Evolutionary conservation across 1,140 invertebrate genomes (phyloP).

Genomic region (Trypoxylus dichotomus): DNA sequence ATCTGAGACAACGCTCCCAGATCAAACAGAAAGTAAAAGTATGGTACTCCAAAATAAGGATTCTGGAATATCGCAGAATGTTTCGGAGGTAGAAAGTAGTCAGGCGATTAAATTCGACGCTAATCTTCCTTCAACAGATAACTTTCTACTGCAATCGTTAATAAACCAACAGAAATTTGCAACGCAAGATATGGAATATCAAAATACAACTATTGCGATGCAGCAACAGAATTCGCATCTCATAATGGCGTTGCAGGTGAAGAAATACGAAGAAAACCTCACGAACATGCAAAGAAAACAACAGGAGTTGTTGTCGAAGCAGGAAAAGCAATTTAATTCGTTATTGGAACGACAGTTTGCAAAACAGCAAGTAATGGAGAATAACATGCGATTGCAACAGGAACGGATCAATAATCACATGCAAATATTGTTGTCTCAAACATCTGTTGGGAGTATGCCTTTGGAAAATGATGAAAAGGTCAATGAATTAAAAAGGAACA

Average conservation of each 20-base stretch:
- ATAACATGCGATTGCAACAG: constrained; percentile 56
- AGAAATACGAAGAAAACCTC: constrained; percentile 56
- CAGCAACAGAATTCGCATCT: constrained; percentile 58
- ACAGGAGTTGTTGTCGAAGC: constrained; percentile 52
- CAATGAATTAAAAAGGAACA: constrained; percentile 33
- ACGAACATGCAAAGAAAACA: constrained; percentile 56
- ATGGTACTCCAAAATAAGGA: background rate
- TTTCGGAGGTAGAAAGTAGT: constrained; percentile 16
- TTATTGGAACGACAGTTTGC: constrained; percentile 55
- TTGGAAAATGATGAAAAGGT: constrained; percentile 33
- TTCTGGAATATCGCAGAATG: constrained; percentile 5
- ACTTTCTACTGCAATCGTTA: constrained; percentile 19
- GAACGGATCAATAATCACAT: constrained; percentile 59
- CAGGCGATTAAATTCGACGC: background rate
- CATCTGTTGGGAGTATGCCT: constrained; percentile 29
- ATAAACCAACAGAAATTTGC: constrained; percentile 42
- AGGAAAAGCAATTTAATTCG: constrained; percentile 56
- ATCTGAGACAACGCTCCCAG: constrained; percentile 30
- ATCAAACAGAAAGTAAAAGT: background rate
- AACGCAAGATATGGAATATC: constrained; percentile 50
- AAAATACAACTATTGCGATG: constrained; percentile 52
- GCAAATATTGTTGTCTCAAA: constrained; percentile 52
- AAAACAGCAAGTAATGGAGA: constrained; percentile 57
- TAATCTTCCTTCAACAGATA: background rate
- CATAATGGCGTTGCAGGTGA: constrained; percentile 56